Evolutionary conservation across 2,888 invertebrate species (phyloP), one percentile per base, ranked within the genome.

Genomic region (Empis stercorea): DNA sequence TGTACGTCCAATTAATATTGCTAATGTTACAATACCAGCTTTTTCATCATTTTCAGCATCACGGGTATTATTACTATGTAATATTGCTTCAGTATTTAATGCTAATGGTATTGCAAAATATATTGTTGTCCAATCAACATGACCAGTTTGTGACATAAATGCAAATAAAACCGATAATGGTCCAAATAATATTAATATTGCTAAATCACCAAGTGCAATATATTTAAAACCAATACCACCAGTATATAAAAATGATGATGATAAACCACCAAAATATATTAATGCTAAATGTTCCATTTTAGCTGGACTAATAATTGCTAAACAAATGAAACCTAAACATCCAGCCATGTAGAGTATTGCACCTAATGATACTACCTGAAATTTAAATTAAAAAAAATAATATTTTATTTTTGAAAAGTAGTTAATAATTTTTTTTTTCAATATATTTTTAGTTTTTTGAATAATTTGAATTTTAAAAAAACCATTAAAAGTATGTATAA

Each of bases 141-240:
- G 76, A 5, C 95, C 95, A 1, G 92, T 89, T 71, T 95, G 94
- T 23, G 89, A 81, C 74, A 95, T 79, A 62, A 87, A 95, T 3
- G 94, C 87, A 71, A 94, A 95, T 15, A 95, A 76, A 16, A 94
- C 93, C 17, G 91, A 87, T 17, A 95, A 82, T 7, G 95, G 95
- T 3, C 95, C 95, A 70, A 95, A 95, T 61, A 92, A 85, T 50
- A 94, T 80, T 60, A 95, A 76, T 59, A 95, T 86, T 54, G 94
- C 73, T 45, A 95, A 81, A 71, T 95, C 95, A 45, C 95, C 95
- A 42, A 95, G 72, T 4, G 93, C 95, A 59, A 95, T 92, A 63
- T 95, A 95, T 67, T 95, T 95, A 48, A 95, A 76, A 49, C 94
- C 95, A 57, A 94, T 87, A 43, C 95, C 95, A 48, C 95, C 95